Percentiles rank a stretch among this genome's conserved stretches.
These are phyloP conservation scores for Trisateles emortualis DNA, from an alignment of 2,888 invertebrate species.

Conservation along the genomic window DNA sequence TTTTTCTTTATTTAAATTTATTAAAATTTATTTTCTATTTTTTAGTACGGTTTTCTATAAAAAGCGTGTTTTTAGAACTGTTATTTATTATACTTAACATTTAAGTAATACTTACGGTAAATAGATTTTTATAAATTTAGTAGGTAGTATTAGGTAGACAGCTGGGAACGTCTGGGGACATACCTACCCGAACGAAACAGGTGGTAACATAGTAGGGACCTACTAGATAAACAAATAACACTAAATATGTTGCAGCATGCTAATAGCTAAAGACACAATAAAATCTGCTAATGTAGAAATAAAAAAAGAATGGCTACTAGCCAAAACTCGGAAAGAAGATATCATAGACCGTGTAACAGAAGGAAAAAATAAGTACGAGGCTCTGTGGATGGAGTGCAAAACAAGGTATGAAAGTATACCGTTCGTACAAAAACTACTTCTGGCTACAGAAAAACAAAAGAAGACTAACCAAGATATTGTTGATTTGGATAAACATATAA, in stretches of 20 bases:
- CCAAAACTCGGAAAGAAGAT: constrained; percentile 60
- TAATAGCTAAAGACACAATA: constrained; percentile 62
- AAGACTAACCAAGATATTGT: constrained; percentile 51
- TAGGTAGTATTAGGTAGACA: no score
- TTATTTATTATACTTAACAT: no score
- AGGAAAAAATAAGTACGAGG: constrained; percentile 70
- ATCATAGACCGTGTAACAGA: constrained; percentile 55
- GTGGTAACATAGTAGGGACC: no score
- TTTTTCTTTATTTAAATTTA: no score
- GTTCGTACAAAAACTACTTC: constrained; percentile 62
- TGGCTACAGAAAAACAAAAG: constrained; percentile 43
- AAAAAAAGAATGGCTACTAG: constrained; percentile 64
- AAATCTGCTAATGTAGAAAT: constrained; percentile 68
- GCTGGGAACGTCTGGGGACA: no score
- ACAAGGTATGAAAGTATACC: constrained; percentile 70
- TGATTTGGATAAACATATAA: constrained; percentile 52
- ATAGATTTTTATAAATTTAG: no score
- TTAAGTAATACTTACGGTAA: no score
- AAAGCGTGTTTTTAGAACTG: no score
- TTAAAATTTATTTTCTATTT: no score
- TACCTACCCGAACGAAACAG: no score
- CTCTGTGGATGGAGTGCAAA: constrained; percentile 67
- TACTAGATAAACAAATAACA: not conserved
- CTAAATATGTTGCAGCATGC: constrained; percentile 55
- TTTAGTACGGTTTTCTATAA: no score